Evolutionary conservation across 2,888 invertebrate species (phyloP), one percentile per base, ranked within the genome.

Genomic region (Esperia sulphurella): DNA sequence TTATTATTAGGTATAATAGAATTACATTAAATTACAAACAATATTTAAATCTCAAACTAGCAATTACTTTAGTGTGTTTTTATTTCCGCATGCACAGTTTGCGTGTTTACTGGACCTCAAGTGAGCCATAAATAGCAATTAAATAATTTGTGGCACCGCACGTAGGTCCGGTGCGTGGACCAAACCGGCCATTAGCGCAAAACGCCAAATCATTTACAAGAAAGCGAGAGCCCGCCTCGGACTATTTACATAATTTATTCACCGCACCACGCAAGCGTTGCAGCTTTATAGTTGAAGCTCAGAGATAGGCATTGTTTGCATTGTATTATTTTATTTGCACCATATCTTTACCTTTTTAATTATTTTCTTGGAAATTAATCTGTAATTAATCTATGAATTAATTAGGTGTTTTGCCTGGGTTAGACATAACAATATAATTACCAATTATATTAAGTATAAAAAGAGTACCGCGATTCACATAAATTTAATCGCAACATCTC

Each of bases 161-260:
- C 71, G 71, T 69, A 66, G 70, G 70, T 69, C 68, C 63, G 66
- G 71, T 76, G 75, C 77, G 77, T 71, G 75, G 71, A 68, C 58
- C 68, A 58, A 57, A 21, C 21, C 70, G 66, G 71, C 80, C 75
- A 84, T 84, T 84, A 71, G 75, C 69, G 69, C 68, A 76, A 82
- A 85, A 82, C 83, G 80, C 73, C 81, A 84, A 83, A 84, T 80
- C 84, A 85, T 87, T 86, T 86, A 84, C 83, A 79, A 84, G 82
- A 83, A 85, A 88, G 83, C 84, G 79, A 84, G 80, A 82, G 75
- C 79, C 80, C 79, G 73, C 81, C 80, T 79, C 68, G 69, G 66
- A 74, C 59, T 80, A 88, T 88, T 86, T 86, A 84, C 87, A 87
- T 88, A 88, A 87, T 87, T 87, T 88, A 87, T 87, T 81, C 87